Evolutionary conservation across 2,797 vertebrate species (phyloP).

Genomic region (Acipenser ruthenus): DNA sequence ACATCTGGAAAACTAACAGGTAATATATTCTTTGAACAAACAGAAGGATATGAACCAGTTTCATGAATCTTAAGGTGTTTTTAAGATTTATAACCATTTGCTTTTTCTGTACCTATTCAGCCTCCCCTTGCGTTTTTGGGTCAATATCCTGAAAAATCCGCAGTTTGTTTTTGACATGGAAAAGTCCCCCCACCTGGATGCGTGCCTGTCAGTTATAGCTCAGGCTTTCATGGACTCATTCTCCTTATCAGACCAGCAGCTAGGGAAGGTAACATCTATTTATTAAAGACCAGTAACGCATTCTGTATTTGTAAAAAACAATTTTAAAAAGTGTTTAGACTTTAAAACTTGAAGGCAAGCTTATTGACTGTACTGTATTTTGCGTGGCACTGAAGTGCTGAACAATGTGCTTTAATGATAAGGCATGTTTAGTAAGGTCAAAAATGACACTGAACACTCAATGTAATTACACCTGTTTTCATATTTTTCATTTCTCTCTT

Average conservation of each 20-base stretch:
- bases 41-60: neutral
- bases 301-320: too few relatives aligned
- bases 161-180: constrained; percentile 95
- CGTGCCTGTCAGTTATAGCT: constrained; percentile 87
- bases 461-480: too few relatives aligned
- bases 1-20: constrained; percentile 99
- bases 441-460: too few relatives aligned
- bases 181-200: constrained; percentile 81
- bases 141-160: constrained; percentile 96
- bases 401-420: too few relatives aligned
- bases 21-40: constrained; percentile 34
- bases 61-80: too few relatives aligned
- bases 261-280: constrained; percentile 75
- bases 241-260: constrained; percentile 80
- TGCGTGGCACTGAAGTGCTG: too few relatives aligned
- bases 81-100: too few relatives aligned
- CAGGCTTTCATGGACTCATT: constrained; percentile 98
- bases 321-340: too few relatives aligned
- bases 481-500: too few relatives aligned
- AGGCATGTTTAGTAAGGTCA: too few relatives aligned
- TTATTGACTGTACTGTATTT: neutral
- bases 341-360: neutral
- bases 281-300: neutral
- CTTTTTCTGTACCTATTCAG: constrained; percentile 42
- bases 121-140: constrained; percentile 93